Conservation (phyloP, 1,140 invertebrate species). For the Myzus persicae region DNA sequence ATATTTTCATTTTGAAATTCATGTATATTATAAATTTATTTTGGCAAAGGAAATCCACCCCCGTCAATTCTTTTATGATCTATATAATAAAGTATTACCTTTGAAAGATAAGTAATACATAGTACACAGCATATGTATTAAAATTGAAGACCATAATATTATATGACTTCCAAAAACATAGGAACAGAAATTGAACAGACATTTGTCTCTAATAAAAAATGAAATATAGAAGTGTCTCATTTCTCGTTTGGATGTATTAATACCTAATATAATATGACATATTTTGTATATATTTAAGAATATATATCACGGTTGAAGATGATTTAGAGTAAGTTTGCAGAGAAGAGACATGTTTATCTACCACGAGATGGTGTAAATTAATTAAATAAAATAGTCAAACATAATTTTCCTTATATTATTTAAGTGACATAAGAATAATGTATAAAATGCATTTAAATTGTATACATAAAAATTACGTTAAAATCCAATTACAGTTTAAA, state of each 20-base stretch:
- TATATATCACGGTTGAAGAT: neutral
- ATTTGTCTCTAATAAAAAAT: neutral
- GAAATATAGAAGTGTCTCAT: neutral
- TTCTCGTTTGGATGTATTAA: neutral
- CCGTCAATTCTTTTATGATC: neutral
- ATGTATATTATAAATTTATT: neutral
- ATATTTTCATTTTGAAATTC: slow-evolving; percentile 10
- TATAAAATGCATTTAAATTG: neutral
- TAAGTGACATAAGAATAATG: neutral
- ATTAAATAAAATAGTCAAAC: neutral
- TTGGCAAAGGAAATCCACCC: neutral
- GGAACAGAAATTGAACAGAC: neutral
- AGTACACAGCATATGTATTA: neutral
- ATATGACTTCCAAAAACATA: neutral
- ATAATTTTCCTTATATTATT: neutral
- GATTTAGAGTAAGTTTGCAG: neutral
- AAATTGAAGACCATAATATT: neutral
- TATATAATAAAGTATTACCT: neutral
- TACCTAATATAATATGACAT: neutral
- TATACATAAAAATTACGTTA: neutral
- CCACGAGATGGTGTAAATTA: neutral
- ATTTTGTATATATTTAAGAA: neutral
- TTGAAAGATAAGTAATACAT: neutral
- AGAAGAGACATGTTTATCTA: neutral
- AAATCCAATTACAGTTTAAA: neutral